Evolutionary conservation across 2,888 invertebrate species (phyloP).

Genomic region (Diaphora mendica): DNA sequence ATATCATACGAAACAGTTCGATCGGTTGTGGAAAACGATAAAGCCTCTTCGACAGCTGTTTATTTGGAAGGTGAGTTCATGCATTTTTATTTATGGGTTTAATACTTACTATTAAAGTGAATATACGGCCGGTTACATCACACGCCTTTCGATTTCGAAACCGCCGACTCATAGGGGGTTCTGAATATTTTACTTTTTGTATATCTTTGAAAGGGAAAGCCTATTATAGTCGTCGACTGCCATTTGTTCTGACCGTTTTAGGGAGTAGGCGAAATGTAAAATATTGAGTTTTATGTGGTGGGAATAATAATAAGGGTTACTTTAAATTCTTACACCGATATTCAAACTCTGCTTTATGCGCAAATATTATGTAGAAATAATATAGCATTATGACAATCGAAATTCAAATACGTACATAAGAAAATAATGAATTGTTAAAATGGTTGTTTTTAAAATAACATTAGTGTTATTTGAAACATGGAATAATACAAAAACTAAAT

Average conservation of each 20-base stretch:
- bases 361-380: not conserved
- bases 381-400: not conserved
- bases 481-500: constrained; percentile 14
- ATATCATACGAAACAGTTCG: constrained; percentile 91
- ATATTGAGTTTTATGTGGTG: not conserved
- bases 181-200: constrained; percentile 42
- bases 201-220: constrained; percentile 34
- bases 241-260: constrained; percentile 27
- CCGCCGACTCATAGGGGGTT: constrained; percentile 37
- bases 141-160: constrained; percentile 37
- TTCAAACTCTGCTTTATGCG: not conserved
- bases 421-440: not conserved
- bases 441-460: not conserved
- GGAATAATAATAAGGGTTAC: not conserved
- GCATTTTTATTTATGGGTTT: constrained; percentile 55
- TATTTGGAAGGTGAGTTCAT: constrained; percentile 91
- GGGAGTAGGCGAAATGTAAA: constrained; percentile 22
- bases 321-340: not conserved
- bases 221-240: constrained; percentile 22
- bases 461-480: not conserved
- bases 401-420: not conserved
- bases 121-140: constrained; percentile 45
- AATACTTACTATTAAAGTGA: constrained; percentile 50
- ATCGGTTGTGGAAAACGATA: constrained; percentile 91
- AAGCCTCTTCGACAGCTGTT: constrained; percentile 90